Evolutionary conservation across 2,888 invertebrate genomes (phyloP).

Genomic region (Lordiphosa fenestrarum): DNA sequence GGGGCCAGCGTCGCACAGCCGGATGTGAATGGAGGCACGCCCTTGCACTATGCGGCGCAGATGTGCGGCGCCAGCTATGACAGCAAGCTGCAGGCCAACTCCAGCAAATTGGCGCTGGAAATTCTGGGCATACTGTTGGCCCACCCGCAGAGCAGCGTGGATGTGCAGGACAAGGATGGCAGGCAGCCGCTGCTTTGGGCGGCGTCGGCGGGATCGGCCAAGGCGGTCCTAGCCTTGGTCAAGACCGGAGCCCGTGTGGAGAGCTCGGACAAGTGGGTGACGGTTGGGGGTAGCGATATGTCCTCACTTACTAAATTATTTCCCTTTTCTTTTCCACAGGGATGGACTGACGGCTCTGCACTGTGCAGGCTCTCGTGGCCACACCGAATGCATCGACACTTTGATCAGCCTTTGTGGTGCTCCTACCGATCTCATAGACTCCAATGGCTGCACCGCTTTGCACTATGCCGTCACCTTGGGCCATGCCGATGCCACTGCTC

Average conservation of each 20-base stretch:
- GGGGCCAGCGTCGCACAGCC: slow-evolving; percentile 94
- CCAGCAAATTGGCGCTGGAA: slow-evolving; percentile 78
- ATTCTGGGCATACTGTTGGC: slow-evolving; percentile 91
- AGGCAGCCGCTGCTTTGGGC: slow-evolving; percentile 98
- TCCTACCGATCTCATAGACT: slow-evolving; percentile 93
- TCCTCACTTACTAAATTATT: background rate
- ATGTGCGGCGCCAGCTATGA: slow-evolving; percentile 93
- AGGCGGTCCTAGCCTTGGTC: slow-evolving; percentile 93
- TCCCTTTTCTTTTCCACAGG: slow-evolving; percentile 81
- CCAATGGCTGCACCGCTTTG: slow-evolving; percentile 96
- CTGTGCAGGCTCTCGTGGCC: slow-evolving; percentile 97
- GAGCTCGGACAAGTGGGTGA: slow-evolving; percentile 87
- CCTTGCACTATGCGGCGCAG: slow-evolving; percentile 98
- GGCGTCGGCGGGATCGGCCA: slow-evolving; percentile 96
- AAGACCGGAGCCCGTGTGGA: slow-evolving; percentile 92
- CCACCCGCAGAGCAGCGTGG: slow-evolving; percentile 89
- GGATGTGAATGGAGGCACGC: slow-evolving; percentile 96
- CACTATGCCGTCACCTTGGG: slow-evolving; percentile 98
- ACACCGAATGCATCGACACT: slow-evolving; percentile 94
- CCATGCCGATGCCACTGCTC: slow-evolving; percentile 95
- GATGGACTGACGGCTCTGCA: slow-evolving; percentile 97
- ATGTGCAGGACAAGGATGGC: slow-evolving; percentile 94
- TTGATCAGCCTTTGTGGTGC: slow-evolving; percentile 93
- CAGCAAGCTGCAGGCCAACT: slow-evolving; percentile 79
- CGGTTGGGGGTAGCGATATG: background rate